A percentile compares a stretch with the other conserved stretches of the same genome.
phyloP scores from a whole-genome alignment of 2,888 invertebrate genomes.

The Podotricha telesiphe region DNA sequence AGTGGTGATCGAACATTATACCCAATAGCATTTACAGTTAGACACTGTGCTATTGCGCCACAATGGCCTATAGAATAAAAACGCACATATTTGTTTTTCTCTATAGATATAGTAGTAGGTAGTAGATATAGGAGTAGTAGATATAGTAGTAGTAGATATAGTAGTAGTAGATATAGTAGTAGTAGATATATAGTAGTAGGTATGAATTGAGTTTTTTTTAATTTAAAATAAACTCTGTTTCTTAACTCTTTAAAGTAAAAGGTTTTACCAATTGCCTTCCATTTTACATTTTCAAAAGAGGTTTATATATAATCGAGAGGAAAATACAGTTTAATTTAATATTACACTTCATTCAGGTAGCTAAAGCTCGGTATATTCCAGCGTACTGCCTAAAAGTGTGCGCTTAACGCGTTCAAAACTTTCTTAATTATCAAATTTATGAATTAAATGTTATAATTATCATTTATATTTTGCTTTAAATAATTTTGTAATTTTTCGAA shows the following conservation, averaged over 20 bases:
- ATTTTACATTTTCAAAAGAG: constrained; percentile 41
- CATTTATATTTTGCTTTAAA: not conserved
- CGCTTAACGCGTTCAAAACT: constrained; percentile 25
- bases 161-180: too few species aligned
- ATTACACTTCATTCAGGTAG: constrained; percentile 35
- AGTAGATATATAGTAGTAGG: too few species aligned
- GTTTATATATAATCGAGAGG: constrained; percentile 43
- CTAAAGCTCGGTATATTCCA: constrained; percentile 22
- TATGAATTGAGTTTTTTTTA: too few species aligned
- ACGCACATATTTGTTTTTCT: too few species aligned
- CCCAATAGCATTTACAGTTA: too few species aligned
- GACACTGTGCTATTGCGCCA: too few species aligned
- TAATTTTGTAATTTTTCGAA: not conserved
- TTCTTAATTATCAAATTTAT: constrained; percentile 23
- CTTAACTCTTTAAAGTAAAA: constrained; percentile 6
- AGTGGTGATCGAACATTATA: too few species aligned
- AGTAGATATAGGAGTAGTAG: too few species aligned
- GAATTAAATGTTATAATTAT: constrained; percentile 14
- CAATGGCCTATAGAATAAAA: too few species aligned
- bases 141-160: too few species aligned
- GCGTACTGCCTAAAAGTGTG: constrained; percentile 27
- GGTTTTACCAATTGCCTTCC: constrained; percentile 39
- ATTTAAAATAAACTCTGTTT: not conserved
- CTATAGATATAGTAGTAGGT: too few species aligned
- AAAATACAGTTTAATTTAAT: constrained; percentile 44